Conservation (phyloP, 2,888 invertebrate genomes). For the Sesia bembeciformis region DNA sequence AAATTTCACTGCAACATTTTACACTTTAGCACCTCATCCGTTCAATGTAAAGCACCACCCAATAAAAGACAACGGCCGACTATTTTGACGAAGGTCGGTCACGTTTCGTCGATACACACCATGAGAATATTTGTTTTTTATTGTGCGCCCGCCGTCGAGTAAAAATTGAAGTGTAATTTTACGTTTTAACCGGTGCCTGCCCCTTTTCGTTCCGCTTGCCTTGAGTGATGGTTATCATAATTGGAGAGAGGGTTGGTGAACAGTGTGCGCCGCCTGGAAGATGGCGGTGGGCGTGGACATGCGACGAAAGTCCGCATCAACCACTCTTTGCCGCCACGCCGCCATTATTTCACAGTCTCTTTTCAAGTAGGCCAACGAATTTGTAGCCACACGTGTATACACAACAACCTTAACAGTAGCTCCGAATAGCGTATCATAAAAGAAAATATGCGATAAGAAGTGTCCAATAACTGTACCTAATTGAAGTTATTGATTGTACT, state of each 20-base stretch:
- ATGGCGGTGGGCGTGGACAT: conserved; percentile 49
- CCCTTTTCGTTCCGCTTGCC: conserved; percentile 74
- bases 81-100: conserved; percentile 74
- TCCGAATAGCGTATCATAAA: background rate
- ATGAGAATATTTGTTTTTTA: conserved; percentile 75
- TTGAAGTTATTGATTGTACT: conserved; percentile 58
- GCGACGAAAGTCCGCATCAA: conserved; percentile 26
- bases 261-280: conserved; percentile 46
- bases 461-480: conserved; percentile 41
- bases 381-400: too few species aligned
- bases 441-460: conserved; percentile 26
- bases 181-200: conserved; percentile 71
- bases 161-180: conserved; percentile 73
- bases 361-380: too few species aligned
- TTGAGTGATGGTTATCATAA: conserved; percentile 64
- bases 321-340: background rate
- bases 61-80: conserved; percentile 63
- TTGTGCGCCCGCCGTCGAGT: conserved; percentile 63
- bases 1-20: conserved; percentile 67
- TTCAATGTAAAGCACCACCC: conserved; percentile 60
- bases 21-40: conserved; percentile 69
- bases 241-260: conserved; percentile 68
- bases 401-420: too few species aligned
- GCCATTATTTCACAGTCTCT: too few species aligned
- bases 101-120: conserved; percentile 71